Evolutionary conservation across 2,888 invertebrate genomes (phyloP), one percentile per base, ranked within the genome.

Genomic region (Zeuzera pyrina): DNA sequence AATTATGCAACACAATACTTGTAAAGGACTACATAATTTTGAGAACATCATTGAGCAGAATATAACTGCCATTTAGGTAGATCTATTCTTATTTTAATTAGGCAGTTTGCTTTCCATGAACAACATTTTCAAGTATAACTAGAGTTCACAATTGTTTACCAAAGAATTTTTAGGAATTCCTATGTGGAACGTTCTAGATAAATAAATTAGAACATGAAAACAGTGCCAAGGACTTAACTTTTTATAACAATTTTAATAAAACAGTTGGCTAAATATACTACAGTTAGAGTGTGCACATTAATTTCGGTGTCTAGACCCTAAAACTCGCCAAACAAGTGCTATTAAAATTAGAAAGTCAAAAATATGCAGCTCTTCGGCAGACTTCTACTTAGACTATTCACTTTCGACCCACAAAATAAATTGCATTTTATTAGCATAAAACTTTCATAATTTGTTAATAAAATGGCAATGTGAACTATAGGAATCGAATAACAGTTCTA

Each of bases 341-440:
- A 69, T 69, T 69, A 69, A 67, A 77, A 70, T 78, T 81, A 78
- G 78, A 81, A 81, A 79, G 78, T 78, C 58, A 49, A 56, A 68
- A 66, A 68, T 64, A 63, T 70, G 70, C 67, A 73, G 49, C 57
- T 70, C 56, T 66, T 72, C 56, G 68, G 62, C 61, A 67, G 64
- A 69, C 72, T 68, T 62, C 68, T 49, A 50, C 49, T 47, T 52
- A 55, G 54, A 49, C 55, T 57, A 51, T 52, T 56, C 50, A 49
- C 51, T 76, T 70, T 66, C 67, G 71, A 79, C 74, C 79, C 68
- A 77, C 70, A 63, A 69, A 76, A 66, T 57, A 70, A 70, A 77
- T 70, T 79, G 77, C 73, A 78, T 77, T 76, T 70, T 72, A 78
- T 77, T 76, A 71, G 62, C 72, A 72, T 72, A 70, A 72, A 71